phyloP scores from a whole-genome alignment of 2,113 vertebrate species.

The Maccullochella peelii region DNA sequence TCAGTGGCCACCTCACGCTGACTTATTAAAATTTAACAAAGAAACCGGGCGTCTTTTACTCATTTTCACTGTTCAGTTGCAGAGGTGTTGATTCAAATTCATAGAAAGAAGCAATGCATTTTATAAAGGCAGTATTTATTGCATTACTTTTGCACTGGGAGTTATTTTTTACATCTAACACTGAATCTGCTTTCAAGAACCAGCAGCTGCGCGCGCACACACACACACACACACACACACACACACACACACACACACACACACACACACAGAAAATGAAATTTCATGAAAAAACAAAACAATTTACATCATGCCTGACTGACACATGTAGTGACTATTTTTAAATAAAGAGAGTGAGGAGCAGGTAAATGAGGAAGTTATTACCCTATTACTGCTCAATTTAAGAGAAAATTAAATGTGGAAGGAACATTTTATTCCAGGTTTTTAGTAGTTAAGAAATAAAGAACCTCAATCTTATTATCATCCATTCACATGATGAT shows the following conservation, averaged over 20 bases:
- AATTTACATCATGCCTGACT: background rate
- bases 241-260: no score
- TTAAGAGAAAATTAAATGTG: background rate
- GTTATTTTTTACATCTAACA: no score
- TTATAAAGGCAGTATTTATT: background rate
- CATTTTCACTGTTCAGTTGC: background rate
- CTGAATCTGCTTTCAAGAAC: background rate
- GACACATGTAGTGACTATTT: background rate
- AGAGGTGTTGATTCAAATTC: constrained; percentile 3
- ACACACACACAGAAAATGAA: background rate
- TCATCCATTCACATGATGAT: background rate
- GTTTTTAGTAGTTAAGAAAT: background rate
- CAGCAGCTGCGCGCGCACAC: no score
- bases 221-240: no score
- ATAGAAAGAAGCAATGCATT: no score
- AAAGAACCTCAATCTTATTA: background rate
- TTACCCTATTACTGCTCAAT: background rate
- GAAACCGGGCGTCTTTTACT: background rate
- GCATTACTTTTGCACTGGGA: background rate
- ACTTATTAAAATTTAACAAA: constrained; percentile 4
- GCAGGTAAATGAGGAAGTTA: background rate
- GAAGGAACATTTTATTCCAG: background rate
- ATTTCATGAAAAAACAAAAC: background rate
- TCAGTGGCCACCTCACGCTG: background rate
- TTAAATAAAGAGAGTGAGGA: background rate